Evolutionary conservation across 2,797 vertebrate species (phyloP), one percentile per base, ranked within the genome.

Genomic region (Acanthurus leucopareius): DNA sequence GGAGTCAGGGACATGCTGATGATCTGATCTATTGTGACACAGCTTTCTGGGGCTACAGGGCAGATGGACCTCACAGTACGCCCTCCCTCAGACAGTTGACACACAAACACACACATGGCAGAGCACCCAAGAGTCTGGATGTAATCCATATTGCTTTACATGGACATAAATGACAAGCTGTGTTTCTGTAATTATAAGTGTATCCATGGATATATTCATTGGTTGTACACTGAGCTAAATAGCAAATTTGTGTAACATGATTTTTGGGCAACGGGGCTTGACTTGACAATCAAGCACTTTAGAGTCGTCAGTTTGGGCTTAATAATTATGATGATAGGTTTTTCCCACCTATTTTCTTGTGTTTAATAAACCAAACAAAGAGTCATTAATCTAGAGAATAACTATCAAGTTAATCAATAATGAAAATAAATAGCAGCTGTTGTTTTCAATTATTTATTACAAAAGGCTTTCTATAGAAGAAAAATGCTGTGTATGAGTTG

Each of bases 61-160:
- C 92, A 93, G 91, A 93, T 92, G 91, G 92, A 86, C 84, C 83
- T 87, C 90, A 69, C 90, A 89, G 88, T 77, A 70, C 86, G 92
- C 22, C 47, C 38, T 56, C 68, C 59, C 38, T 59, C 70, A 82
- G 49, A 79, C 67, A 42, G 22, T 10, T 63, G 20, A 75, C 66
- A 72, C 75, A 79, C 77, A 71, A 53, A 51, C 47, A 56, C 83
- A 67, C 45, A 40, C 71, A 82, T 48, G 38, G 22, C 48, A 69
- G 28, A 45, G 69, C 35, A 71, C 59, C 64, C 15, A 42, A 54
- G 22, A 60, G 42, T 64, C 80, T 89, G 80, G 75, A 79, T 68
- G 56, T 17, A 9, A 51, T 89, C 73, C 77, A 82, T 5, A 28
- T 48, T 62, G 17, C 56, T 75, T 48, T 68, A 64, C 59, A 51